Percentiles rank a stretch among this genome's conserved stretches.
phyloP scores from a whole-genome alignment of 2,113 vertebrate genomes.

The human region DNA sequence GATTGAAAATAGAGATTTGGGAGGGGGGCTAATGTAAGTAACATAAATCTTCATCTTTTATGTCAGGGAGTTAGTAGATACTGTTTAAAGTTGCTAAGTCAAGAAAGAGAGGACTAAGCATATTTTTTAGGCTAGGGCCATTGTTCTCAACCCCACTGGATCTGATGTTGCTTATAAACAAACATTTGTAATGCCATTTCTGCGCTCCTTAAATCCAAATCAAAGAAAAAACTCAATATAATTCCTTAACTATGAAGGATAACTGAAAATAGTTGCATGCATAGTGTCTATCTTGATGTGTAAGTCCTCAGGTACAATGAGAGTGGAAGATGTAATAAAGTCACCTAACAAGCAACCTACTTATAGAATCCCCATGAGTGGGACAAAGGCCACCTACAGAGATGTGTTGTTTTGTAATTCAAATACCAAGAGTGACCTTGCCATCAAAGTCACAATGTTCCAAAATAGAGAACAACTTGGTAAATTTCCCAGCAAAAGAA shows the following conservation, averaged over 20 bases:
- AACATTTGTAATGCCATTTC: neutral
- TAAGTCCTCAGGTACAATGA: neutral
- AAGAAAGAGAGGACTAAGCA: neutral
- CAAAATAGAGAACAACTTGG: neutral
- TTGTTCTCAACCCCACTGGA: neutral
- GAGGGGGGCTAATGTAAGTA: neutral
- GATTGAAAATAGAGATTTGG: neutral
- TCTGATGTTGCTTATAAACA: neutral
- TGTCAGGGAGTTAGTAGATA: neutral
- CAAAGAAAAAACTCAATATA: neutral
- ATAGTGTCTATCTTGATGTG: neutral
- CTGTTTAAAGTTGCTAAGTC: neutral
- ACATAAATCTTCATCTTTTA: neutral
- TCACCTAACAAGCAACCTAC: neutral
- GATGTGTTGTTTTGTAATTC: too few species aligned
- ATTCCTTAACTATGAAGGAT: neutral
- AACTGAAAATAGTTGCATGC: neutral
- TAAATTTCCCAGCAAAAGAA: neutral
- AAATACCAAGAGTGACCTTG: neutral
- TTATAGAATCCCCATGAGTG: neutral
- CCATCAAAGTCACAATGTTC: neutral
- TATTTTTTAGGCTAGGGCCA: neutral
- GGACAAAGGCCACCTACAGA: neutral
- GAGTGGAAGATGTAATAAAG: neutral
- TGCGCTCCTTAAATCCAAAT: neutral